phyloP scores from a whole-genome alignment of 2,113 vertebrate species.

The Sinocyclocheilus grahami region DNA sequence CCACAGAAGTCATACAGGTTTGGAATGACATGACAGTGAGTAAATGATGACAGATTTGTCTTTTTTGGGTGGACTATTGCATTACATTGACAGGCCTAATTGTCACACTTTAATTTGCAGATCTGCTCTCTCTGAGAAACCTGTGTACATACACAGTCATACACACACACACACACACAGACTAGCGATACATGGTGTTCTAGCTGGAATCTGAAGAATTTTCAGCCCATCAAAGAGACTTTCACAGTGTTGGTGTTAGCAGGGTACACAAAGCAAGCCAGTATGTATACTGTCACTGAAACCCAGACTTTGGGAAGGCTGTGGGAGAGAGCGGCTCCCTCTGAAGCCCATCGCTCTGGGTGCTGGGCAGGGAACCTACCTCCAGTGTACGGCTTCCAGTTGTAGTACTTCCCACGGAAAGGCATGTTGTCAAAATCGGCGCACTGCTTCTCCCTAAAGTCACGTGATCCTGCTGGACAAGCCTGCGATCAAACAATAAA shows the following conservation, averaged over 20 bases:
- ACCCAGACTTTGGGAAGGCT: conserved; percentile 7
- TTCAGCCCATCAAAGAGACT: conserved; percentile 56
- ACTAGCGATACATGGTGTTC: conserved; percentile 15
- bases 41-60: background rate
- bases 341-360: conserved; percentile 44
- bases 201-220: conserved; percentile 64
- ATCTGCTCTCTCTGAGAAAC: background rate
- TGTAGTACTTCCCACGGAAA: conserved; percentile 98
- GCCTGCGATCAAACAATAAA: conserved; percentile 70
- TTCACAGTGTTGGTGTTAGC: conserved; percentile 54
- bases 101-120: background rate
- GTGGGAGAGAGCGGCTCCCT: conserved; percentile 30
- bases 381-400: conserved; percentile 99
- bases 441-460: conserved; percentile 98
- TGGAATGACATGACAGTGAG: background rate
- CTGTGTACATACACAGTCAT: background rate
- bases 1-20: background rate
- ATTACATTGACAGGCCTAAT: background rate
- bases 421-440: conserved; percentile 96
- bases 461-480: conserved; percentile 86
- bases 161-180: background rate
- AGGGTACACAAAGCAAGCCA: conserved; percentile 55
- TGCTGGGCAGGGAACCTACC: conserved; percentile 74
- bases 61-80: background rate
- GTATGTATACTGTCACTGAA: conserved; percentile 56